Conservation (phyloP, 2,797 vertebrate genomes). For the Malurus splendens region DNA sequence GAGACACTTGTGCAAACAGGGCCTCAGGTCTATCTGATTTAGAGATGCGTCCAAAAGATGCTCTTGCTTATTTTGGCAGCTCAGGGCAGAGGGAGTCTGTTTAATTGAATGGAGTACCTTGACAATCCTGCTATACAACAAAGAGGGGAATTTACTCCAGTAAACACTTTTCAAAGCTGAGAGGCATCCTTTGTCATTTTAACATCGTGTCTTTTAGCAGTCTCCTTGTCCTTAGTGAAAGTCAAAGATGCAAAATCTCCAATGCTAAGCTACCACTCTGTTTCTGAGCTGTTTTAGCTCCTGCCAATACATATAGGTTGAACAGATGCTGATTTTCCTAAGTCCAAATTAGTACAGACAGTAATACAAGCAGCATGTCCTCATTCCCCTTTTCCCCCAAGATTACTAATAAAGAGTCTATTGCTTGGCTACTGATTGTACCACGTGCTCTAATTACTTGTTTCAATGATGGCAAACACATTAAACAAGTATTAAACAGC, state of each 20-base stretch:
- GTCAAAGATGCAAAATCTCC: not conserved
- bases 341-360: slow-evolving; percentile 32
- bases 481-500: slow-evolving; percentile 51
- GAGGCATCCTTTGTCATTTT: not conserved
- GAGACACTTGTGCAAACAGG: not conserved
- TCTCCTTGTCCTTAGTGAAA: not conserved
- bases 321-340: slow-evolving; percentile 41
- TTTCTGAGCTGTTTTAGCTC: not conserved
- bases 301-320: not conserved
- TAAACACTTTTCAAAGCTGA: not conserved
- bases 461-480: slow-evolving; percentile 50
- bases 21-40: not conserved
- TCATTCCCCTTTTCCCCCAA: slow-evolving; percentile 27
- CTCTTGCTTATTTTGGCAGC: not conserved
- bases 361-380: slow-evolving; percentile 33
- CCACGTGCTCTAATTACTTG: slow-evolving; percentile 40
- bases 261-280: not conserved
- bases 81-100: not conserved
- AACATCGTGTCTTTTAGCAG: not conserved
- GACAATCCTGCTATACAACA: not conserved
- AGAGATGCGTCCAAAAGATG: not conserved
- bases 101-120: not conserved
- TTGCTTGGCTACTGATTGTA: slow-evolving; percentile 50
- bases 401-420: slow-evolving; percentile 47
- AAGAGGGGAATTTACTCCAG: not conserved